Evolutionary conservation across 2,113 vertebrate species (phyloP).

Genomic region (Condylura cristata): DNA sequence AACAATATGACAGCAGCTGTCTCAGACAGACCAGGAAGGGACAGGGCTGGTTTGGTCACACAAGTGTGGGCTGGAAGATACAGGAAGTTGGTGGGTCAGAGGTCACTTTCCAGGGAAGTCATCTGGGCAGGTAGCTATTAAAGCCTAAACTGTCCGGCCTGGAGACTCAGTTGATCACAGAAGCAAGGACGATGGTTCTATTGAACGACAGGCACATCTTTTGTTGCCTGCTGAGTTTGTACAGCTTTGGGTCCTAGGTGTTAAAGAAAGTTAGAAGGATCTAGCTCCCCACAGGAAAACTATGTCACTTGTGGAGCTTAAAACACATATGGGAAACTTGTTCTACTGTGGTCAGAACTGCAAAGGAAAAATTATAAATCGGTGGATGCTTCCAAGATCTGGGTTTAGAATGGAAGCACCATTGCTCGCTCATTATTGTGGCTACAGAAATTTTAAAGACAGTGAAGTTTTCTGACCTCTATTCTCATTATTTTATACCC

Average conservation of each 20-base stretch:
- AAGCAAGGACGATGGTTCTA: constrained; percentile 42
- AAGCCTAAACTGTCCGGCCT: constrained; percentile 28
- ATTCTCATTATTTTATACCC: not conserved
- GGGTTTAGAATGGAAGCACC: not conserved
- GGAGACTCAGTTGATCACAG: constrained; percentile 31
- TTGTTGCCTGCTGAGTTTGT: constrained; percentile 52
- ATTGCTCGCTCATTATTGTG: not conserved
- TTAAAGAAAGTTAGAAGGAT: constrained; percentile 56
- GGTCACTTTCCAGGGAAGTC: constrained; percentile 46
- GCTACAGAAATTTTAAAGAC: not conserved
- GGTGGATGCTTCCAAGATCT: not conserved
- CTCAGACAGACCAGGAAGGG: constrained; percentile 30
- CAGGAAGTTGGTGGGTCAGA: constrained; percentile 27
- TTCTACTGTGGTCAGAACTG: not conserved
- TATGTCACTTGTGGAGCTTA: not conserved
- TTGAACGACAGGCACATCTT: constrained; percentile 17
- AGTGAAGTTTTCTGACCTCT: not conserved
- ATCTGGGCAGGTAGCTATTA: constrained; percentile 43
- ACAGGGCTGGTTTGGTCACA: not conserved
- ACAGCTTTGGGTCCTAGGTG: constrained; percentile 29
- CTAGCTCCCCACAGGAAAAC: not conserved
- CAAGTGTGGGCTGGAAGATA: not conserved
- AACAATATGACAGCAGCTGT: not conserved
- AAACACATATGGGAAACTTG: constrained; percentile 3
- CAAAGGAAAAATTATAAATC: not conserved